Evolutionary conservation across 2,797 vertebrate genomes (phyloP).

Genomic region (Poecilia picta): DNA sequence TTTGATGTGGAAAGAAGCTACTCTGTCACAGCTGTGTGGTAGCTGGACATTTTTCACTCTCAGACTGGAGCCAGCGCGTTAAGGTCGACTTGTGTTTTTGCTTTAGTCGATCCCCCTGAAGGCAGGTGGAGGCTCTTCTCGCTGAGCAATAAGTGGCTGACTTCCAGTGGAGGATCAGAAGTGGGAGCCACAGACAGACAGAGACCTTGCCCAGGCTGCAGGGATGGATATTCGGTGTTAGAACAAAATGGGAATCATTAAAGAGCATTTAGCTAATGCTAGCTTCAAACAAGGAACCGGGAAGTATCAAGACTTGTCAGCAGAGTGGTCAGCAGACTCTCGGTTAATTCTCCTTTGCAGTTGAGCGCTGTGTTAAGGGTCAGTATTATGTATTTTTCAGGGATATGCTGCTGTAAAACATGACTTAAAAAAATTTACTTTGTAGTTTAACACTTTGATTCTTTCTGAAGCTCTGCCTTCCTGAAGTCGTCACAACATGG

Average conservation of each 20-base stretch:
- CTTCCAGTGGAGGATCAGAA: neutral
- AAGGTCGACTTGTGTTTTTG: neutral
- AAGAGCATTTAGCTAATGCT: neutral
- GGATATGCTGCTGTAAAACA: too few relatives aligned
- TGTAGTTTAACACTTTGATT: too few relatives aligned
- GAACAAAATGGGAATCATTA: neutral
- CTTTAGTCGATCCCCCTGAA: neutral
- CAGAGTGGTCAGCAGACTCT: neutral
- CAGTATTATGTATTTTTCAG: too few relatives aligned
- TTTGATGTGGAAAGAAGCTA: neutral
- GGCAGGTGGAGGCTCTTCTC: neutral
- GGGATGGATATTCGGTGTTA: neutral
- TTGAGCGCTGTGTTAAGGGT: neutral
- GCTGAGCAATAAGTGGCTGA: neutral
- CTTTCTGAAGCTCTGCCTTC: too few relatives aligned
- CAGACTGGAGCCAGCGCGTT: neutral
- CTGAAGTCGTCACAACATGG: too few relatives aligned
- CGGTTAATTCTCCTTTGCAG: neutral
- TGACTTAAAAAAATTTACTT: too few relatives aligned
- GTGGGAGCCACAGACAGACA: neutral
- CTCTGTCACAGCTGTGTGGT: neutral
- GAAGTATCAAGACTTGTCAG: neutral
- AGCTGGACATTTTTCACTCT: neutral
- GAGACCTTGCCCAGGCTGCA: neutral
- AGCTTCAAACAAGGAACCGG: neutral